These are phyloP conservation scores for Stercorarius parasiticus DNA, from an alignment of 2,113 vertebrate genomes.

Conservation along the genomic window DNA sequence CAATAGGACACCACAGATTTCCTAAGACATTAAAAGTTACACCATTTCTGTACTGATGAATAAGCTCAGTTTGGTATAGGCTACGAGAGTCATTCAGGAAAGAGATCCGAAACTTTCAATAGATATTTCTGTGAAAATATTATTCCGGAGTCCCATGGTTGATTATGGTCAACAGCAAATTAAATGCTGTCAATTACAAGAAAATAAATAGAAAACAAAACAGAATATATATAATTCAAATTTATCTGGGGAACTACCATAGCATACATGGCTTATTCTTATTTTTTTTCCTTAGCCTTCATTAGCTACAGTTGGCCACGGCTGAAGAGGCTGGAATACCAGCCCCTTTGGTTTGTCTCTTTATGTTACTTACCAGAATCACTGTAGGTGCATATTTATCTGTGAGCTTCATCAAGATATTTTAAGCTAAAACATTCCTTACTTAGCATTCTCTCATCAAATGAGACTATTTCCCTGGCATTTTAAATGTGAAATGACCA, in stretches of 20 bases:
- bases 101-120: background rate
- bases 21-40: background rate
- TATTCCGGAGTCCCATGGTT: background rate
- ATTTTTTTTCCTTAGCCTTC: background rate
- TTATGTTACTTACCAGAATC: background rate
- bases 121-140: background rate
- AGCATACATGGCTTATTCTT: background rate
- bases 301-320: background rate
- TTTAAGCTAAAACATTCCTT: background rate
- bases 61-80: background rate
- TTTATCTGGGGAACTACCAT: background rate
- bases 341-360: background rate
- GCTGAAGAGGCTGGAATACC: background rate
- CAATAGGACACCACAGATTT: background rate
- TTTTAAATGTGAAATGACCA: conserved; percentile 80
- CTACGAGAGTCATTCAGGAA: background rate
- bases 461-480: conserved; percentile 41
- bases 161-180: background rate
- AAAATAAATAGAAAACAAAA: background rate
- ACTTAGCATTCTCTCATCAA: background rate
- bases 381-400: background rate
- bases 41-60: background rate
- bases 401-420: background rate
- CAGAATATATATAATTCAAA: background rate
- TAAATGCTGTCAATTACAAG: background rate